phyloP scores from a whole-genome alignment of 2,888 invertebrate species.

The Oeneis ivallda region DNA sequence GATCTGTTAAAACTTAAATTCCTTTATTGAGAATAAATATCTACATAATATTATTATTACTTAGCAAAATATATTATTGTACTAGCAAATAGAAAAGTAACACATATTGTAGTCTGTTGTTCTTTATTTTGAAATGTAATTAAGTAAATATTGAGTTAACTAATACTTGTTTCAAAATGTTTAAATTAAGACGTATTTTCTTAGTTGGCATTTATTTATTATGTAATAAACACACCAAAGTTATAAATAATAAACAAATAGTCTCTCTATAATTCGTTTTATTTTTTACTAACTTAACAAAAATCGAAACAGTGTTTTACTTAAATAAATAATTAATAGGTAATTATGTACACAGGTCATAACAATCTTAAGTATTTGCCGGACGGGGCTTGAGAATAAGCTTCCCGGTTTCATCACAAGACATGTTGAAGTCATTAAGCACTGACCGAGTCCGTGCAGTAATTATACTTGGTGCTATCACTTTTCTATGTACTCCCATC shows the following conservation, averaged over 20 bases:
- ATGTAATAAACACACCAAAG: constrained; percentile 81
- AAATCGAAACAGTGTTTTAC: constrained; percentile 51
- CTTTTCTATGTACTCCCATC: constrained; percentile 96
- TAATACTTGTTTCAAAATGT: constrained; percentile 50
- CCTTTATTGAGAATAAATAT: constrained; percentile 26
- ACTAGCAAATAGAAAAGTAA: constrained; percentile 17
- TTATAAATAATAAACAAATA: constrained; percentile 77
- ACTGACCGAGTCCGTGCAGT: constrained; percentile 95
- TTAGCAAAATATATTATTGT: constrained; percentile 34
- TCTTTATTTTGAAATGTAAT: constrained; percentile 34
- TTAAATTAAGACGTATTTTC: constrained; percentile 58
- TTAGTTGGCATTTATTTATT: constrained; percentile 75
- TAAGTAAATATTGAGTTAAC: constrained; percentile 39
- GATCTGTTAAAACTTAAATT: constrained; percentile 36
- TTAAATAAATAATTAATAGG: constrained; percentile 50
- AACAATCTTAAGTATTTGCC: constrained; percentile 43
- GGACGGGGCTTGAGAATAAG: constrained; percentile 95
- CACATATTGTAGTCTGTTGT: constrained; percentile 35
- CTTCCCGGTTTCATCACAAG: constrained; percentile 98
- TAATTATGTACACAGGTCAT: neutral
- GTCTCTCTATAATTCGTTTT: constrained; percentile 65
- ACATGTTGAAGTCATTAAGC: constrained; percentile 98
- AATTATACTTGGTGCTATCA: constrained; percentile 97
- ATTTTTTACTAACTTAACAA: constrained; percentile 44
- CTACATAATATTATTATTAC: constrained; percentile 16